Percentiles rank a stretch among this genome's conserved stretches.
phyloP scores from a whole-genome alignment of 1,140 invertebrate species.

The Frieseomelitta varia region DNA sequence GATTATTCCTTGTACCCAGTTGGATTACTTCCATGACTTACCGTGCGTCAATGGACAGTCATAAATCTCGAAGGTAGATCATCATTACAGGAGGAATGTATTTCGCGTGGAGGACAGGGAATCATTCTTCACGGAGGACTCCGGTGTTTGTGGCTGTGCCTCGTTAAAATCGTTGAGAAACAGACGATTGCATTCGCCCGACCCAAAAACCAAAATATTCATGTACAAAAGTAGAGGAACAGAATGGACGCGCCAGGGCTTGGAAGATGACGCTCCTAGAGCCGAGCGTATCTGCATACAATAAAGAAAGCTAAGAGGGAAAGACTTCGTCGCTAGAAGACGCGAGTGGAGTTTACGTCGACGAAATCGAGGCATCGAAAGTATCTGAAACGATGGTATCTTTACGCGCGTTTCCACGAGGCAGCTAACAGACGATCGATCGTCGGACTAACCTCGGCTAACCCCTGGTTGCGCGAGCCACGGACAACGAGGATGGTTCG shows the following conservation, averaged over 20 bases:
- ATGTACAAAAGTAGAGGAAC: neutral
- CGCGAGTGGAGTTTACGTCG: conserved; percentile 17
- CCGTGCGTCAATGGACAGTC: conserved; percentile 11
- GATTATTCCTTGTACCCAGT: neutral
- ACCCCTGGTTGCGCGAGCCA: conserved; percentile 54
- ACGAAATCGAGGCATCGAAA: neutral
- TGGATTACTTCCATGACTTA: conserved; percentile 31
- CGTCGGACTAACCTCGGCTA: conserved; percentile 62
- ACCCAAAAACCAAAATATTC: conserved; percentile 14
- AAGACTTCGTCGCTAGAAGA: conserved; percentile 4
- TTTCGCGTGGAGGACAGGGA: neutral
- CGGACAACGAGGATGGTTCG: conserved; percentile 44
- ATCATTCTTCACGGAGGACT: neutral
- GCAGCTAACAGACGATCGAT: conserved; percentile 37
- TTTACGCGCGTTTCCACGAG: neutral
- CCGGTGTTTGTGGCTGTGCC: neutral
- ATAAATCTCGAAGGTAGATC: conserved; percentile 35
- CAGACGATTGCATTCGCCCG: neutral
- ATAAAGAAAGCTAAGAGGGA: conserved; percentile 37
- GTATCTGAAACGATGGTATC: neutral
- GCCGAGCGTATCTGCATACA: conserved; percentile 58
- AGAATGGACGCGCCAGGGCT: neutral
- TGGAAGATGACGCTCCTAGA: neutral
- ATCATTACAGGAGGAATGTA: conserved; percentile 6
- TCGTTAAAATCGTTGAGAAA: neutral